These are phyloP conservation scores for Clunio marinus DNA, from an alignment of 2,888 invertebrate species.

Conservation along the genomic window DNA sequence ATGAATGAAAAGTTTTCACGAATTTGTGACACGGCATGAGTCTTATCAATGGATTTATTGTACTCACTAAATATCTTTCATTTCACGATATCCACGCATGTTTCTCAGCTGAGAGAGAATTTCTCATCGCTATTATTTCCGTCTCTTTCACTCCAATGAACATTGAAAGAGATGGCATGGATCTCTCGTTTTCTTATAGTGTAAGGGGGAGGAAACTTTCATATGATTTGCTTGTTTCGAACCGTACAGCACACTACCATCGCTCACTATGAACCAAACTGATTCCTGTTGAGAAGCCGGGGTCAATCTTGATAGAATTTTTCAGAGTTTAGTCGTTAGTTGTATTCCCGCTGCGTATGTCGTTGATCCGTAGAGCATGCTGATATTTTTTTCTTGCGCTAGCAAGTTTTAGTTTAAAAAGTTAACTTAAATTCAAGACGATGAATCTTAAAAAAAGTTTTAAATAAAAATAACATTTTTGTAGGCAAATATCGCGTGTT, in stretches of 20 bases:
- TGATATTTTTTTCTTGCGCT: slow-evolving; percentile 39
- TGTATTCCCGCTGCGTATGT: slow-evolving; percentile 50
- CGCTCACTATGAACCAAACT: slow-evolving; percentile 41
- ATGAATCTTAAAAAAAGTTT: too few species aligned
- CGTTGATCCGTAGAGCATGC: slow-evolving; percentile 46
- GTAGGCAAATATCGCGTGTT: too few species aligned
- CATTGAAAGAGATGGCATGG: background rate
- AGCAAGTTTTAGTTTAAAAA: slow-evolving; percentile 13
- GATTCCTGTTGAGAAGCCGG: slow-evolving; percentile 42
- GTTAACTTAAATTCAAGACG: too few species aligned
- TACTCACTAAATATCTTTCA: slow-evolving; percentile 6
- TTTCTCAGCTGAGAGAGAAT: slow-evolving; percentile 17
- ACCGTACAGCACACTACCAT: slow-evolving; percentile 28
- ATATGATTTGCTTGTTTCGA: slow-evolving; percentile 27
- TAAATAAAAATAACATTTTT: too few species aligned
- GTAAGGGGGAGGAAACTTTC: slow-evolving; percentile 26
- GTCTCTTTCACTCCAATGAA: background rate
- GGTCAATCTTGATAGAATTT: slow-evolving; percentile 46
- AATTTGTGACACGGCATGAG: slow-evolving; percentile 22
- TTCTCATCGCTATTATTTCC: background rate
- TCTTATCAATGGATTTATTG: slow-evolving; percentile 9
- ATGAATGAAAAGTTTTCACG: slow-evolving; percentile 9
- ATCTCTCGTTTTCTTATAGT: background rate
- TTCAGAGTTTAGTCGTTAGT: slow-evolving; percentile 46
- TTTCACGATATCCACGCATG: slow-evolving; percentile 21